Base-by-base conservation (phyloP, 2,113 vertebrate species). In the Notothenia coriiceps region DNA sequence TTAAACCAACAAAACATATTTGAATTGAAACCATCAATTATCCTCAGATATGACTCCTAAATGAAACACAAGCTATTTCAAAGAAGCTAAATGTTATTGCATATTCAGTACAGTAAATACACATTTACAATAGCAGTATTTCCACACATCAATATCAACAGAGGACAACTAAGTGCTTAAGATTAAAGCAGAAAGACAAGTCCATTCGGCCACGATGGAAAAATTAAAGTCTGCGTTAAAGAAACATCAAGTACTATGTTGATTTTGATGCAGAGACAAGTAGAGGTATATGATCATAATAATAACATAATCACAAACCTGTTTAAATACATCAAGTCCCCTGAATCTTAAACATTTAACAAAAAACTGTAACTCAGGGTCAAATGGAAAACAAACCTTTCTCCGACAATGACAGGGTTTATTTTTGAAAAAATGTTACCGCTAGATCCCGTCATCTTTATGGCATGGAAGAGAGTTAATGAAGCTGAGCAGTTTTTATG, bases 81-180 rank as follows among this genome's bases (percentile, higher is more conserved):
- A 86, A 82, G 86, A 77, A 67, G 25, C 50, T 80, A 43, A 70
- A 76, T 61, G 64, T 74, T 69, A 47, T 83, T 91, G 88, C 88
- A 90, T 90, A 89, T 77, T 83, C 52, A 80, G 74, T 84, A 79
- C 85, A 89, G 80, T 74, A 86, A 88, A 79, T 67, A 63, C 90
- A 86, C 84, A 83, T 83, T 79, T 54, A 88, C 74, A 87, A 52
- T 74, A 56, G 78, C 68, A 74, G 75, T 84, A 71, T 88, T 81
- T 86, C 74, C 70, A 67, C 55, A 84, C 79, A 59, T 70, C 43
- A 74, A 80, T 52, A 72, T 56, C 54, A 73, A 82, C 80, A 75
- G 66, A 83, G 63, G 75, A 46, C 55, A 59, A 47, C 74, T 86
- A 82, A 79, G 81, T 57, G 20, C n/a, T 82, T 78, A 25, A 52